phyloP scores from a whole-genome alignment of 2,797 vertebrate species.

The Microctenopoma lineatum region DNA sequence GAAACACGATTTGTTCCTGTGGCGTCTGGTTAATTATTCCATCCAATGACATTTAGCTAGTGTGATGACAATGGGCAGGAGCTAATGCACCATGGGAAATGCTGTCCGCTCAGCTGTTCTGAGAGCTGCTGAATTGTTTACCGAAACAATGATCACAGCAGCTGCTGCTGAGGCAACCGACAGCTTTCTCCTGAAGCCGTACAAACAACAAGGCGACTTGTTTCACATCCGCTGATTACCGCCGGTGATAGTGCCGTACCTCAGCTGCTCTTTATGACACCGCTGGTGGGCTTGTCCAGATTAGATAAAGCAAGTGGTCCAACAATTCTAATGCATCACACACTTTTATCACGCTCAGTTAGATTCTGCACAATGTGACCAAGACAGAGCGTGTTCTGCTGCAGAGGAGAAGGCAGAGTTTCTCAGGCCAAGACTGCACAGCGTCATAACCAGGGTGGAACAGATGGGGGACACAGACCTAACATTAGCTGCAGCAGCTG shows the following conservation, averaged over 20 bases:
- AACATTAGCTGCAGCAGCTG: too few species aligned
- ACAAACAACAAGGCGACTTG: background rate
- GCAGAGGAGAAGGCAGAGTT: too few species aligned
- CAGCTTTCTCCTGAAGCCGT: background rate
- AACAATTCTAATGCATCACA: too few species aligned
- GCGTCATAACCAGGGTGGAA: too few species aligned
- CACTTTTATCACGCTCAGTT: too few species aligned
- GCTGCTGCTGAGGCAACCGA: slow-evolving; percentile 43
- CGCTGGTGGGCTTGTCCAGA: too few species aligned
- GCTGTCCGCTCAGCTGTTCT: background rate
- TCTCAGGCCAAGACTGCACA: too few species aligned
- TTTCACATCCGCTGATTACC: background rate
- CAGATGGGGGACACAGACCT: too few species aligned
- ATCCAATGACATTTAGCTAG: slow-evolving; percentile 4
- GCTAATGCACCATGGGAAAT: slow-evolving; percentile 31
- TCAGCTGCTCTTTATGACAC: too few species aligned
- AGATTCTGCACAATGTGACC: too few species aligned
- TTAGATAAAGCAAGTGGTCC: background rate
- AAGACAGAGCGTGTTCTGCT: too few species aligned
- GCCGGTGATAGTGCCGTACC: too few species aligned
- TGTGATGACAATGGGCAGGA: background rate
- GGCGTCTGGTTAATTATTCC: background rate
- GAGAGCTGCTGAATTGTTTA: slow-evolving; percentile 38
- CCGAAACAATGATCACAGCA: background rate
- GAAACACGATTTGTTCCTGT: background rate